Conservation (phyloP, 2,888 invertebrate species). For the Malacosoma neustria region DNA sequence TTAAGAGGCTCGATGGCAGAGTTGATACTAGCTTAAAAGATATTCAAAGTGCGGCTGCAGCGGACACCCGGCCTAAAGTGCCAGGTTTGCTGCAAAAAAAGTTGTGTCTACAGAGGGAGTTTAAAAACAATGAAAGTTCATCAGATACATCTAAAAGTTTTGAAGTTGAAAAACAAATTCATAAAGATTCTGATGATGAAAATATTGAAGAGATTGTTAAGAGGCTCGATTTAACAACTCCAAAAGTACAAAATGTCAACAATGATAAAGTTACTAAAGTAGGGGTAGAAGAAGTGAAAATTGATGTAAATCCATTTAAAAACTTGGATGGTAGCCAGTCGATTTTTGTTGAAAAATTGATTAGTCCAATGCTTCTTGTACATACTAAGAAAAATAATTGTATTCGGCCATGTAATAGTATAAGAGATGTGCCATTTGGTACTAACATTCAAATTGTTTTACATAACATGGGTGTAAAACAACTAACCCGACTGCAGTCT, state of each 20-base stretch:
- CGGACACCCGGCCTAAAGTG: neutral
- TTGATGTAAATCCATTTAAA: constrained; percentile 49
- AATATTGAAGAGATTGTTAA: constrained; percentile 24
- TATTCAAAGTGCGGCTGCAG: neutral
- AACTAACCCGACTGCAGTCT: constrained; percentile 76
- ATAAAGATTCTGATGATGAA: constrained; percentile 27
- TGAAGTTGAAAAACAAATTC: neutral
- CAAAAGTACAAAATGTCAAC: constrained; percentile 5
- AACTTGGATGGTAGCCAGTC: constrained; percentile 46
- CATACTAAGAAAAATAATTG: constrained; percentile 48
- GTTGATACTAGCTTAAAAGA: neutral
- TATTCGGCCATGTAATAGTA: constrained; percentile 33
- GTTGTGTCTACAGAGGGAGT: neutral
- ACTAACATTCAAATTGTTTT: constrained; percentile 36
- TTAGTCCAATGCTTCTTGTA: constrained; percentile 52
- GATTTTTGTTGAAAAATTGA: constrained; percentile 55
- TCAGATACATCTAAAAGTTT: neutral
- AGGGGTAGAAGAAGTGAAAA: constrained; percentile 11
- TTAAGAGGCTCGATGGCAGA: constrained; percentile 18
- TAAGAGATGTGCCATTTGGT: constrained; percentile 47
- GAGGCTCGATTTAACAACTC: constrained; percentile 19
- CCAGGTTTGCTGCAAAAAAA: neutral
- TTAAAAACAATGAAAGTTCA: neutral
- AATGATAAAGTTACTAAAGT: neutral
- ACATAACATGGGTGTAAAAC: constrained; percentile 36